Base-by-base conservation (phyloP, 2,888 invertebrate genomes). In the Campoplex capitator region DNA sequence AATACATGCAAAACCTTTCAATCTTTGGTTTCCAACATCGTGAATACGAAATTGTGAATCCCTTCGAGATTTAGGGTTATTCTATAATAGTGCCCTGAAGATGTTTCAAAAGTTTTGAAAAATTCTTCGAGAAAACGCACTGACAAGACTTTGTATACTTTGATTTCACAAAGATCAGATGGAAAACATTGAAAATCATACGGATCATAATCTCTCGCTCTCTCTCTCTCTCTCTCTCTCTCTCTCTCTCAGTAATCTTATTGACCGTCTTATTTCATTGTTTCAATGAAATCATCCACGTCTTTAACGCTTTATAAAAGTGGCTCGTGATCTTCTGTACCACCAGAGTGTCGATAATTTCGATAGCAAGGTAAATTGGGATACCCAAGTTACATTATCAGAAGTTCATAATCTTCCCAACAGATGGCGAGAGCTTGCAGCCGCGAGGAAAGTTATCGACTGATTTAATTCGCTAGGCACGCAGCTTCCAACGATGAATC, bases 341-440 rank as follows among this genome's bases (percentile, higher is more conserved):
- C 71, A 9, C 56, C 35, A 32, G 78, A 58, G 51, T 48, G 71
- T 83, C 82, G 84, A 83, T 84, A 87, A 87, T 79, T 65, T 13
- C 3, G 51, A 48, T 67, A 48, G 65, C 71, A 71, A 51, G 35
- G 42, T 48, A 42, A 35, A 70, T 51, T 23, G 45, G 32, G 38
- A 35, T 76, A 56, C 68, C 65, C n/a, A 9, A 28, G 74, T 9
- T 32, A 56, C 56, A 48, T 28, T 62, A 28, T 23, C n/a, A 45
- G 35, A 18, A 71, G 78, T 79, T 45, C 62, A n/a, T 16, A 38
- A 58, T 58, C 54, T 74, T 81, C 67, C 70, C 91, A 88, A 81
- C 70, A 92, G 92, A 83, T 92, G 92, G 92, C 92, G 85, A 74
- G 48, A 91, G 90, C 87, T 88, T 86, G 88, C 89, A 87, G 75